Conservation (phyloP, 1,140 invertebrate genomes). For the Drosophila punjabiensis region DNA sequence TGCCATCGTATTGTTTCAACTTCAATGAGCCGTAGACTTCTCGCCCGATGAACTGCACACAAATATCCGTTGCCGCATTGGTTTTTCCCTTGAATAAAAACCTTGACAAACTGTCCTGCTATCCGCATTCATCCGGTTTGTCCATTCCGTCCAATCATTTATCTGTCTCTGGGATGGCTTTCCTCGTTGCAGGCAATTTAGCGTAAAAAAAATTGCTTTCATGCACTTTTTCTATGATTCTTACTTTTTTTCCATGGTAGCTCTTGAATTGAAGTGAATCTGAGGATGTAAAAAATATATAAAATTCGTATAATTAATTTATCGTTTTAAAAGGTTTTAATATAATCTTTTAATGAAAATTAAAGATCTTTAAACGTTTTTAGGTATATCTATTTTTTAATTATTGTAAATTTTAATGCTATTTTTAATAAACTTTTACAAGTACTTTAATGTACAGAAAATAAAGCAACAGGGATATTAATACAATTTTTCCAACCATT, state of each 20-base stretch:
- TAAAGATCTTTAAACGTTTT: no score
- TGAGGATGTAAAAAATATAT: not conserved
- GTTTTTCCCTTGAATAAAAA: conserved; percentile 26
- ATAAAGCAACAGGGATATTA: no score
- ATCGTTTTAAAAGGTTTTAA: no score
- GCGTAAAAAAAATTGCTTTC: conserved; percentile 12
- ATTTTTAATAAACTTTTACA: no score
- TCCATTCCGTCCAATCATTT: conserved; percentile 10
- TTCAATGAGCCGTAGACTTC: conserved; percentile 61
- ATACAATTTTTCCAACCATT: no score
- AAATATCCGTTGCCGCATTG: conserved; percentile 39
- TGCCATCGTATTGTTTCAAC: conserved; percentile 61
- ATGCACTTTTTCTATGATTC: conserved; percentile 10
- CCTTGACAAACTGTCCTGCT: conserved; percentile 33
- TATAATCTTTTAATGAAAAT: no score
- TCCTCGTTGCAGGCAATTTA: conserved; percentile 7
- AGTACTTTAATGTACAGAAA: no score
- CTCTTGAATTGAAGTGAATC: not conserved
- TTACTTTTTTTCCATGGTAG: no score
- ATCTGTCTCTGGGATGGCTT: conserved; percentile 12
- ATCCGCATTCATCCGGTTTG: not conserved
- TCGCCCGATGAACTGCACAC: conserved; percentile 39
- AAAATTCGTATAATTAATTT: no score
- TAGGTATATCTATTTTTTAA: no score
- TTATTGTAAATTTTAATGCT: no score